phyloP scores from a whole-genome alignment of 2,113 vertebrate species.

The Syrmaticus mikado region DNA sequence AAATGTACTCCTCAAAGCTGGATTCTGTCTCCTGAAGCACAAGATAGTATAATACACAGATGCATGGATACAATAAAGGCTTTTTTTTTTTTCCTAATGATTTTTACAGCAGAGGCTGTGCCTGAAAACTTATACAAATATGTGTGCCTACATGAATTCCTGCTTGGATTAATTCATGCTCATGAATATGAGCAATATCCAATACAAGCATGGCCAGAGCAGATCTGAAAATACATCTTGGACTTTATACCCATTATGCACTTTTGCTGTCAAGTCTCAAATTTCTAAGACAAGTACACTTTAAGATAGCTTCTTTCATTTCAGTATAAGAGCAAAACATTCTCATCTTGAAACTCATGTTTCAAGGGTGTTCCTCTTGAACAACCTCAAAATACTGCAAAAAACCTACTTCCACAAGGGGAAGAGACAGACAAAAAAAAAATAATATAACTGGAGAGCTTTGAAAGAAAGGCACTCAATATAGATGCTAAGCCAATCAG shows the following conservation, averaged over 20 bases:
- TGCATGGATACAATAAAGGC: neutral
- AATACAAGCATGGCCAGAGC: neutral
- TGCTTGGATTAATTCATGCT: neutral
- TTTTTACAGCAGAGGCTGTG: neutral
- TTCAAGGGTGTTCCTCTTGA: neutral
- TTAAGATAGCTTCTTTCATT: neutral
- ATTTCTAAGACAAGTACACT: neutral
- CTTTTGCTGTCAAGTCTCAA: neutral
- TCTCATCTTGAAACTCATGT: neutral
- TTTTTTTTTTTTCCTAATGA: neutral
- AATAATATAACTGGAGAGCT: neutral
- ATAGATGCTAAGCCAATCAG: neutral
- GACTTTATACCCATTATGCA: neutral
- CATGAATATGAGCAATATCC: neutral
- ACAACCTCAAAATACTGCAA: neutral
- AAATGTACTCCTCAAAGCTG: neutral
- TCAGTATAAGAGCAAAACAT: neutral
- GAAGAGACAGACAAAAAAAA: neutral
- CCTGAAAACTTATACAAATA: neutral
- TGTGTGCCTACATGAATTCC: neutral
- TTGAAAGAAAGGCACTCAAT: neutral
- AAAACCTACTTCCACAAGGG: rapidly evolving
- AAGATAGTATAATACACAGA: neutral
- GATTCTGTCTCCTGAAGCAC: neutral
- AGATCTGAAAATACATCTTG: neutral